These are phyloP conservation scores for Oxystoma pomonae DNA, from an alignment of 2,888 invertebrate genomes.

Conservation along the genomic window DNA sequence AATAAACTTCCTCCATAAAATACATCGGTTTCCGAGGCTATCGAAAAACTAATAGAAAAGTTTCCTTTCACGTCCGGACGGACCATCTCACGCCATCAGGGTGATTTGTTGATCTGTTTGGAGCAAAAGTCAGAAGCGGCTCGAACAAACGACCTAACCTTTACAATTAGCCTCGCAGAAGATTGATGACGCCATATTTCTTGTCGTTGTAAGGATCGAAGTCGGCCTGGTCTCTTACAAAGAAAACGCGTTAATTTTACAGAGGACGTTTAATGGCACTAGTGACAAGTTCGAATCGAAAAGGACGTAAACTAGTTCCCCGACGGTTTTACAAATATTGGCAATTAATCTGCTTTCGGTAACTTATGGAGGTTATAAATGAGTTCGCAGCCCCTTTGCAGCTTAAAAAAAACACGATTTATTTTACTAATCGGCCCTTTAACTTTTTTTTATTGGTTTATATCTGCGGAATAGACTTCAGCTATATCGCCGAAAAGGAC, in stretches of 20 bases:
- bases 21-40: not conserved
- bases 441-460: no score
- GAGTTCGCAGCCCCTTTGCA: not conserved
- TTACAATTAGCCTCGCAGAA: conserved; percentile 42
- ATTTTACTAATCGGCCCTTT: not conserved
- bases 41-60: not conserved
- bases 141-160: conserved; percentile 34
- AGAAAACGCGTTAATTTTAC: conserved; percentile 33
- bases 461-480: no score
- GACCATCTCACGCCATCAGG: conserved; percentile 3
- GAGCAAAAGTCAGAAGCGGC: conserved; percentile 32
- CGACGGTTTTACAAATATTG: conserved; percentile 18
- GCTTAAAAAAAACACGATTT: not conserved
- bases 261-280: conserved; percentile 31
- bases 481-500: no score
- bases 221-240: conserved; percentile 28
- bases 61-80: not conserved
- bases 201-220: conserved; percentile 34
- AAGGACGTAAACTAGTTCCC: conserved; percentile 1
- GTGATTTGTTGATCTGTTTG: conserved; percentile 30
- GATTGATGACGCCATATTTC: conserved; percentile 41
- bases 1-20: not conserved
- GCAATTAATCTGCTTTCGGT: not conserved
- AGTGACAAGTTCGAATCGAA: conserved; percentile 18
- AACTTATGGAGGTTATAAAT: not conserved